phyloP scores from a whole-genome alignment of 1,140 invertebrate species.

The Drosophila ohnishii region DNA sequence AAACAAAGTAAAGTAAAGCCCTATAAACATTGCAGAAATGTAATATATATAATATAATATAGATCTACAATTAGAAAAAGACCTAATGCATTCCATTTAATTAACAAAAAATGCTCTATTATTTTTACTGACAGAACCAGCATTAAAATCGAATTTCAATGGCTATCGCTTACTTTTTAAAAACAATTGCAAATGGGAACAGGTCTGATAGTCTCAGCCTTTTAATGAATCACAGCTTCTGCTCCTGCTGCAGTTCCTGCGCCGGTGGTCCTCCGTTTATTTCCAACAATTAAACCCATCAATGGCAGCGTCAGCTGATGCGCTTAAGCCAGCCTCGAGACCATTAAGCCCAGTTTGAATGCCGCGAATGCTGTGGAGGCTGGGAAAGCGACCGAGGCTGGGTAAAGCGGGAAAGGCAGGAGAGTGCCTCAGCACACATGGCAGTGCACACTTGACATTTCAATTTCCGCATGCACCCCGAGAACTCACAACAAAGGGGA shows the following conservation, averaged over 20 bases:
- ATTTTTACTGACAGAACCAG: no score
- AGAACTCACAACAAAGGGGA: conserved; percentile 53
- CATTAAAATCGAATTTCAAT: background rate
- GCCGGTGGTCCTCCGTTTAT: conserved; percentile 9
- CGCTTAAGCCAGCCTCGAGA: conserved; percentile 47
- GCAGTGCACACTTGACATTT: conserved; percentile 69
- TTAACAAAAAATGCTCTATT: no score
- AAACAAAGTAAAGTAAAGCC: background rate
- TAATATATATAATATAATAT: background rate
- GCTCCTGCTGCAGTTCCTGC: conserved; percentile 10
- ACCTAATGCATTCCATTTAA: no score
- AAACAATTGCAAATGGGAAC: conserved; percentile 28
- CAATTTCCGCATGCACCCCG: conserved; percentile 67
- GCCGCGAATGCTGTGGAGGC: conserved; percentile 8
- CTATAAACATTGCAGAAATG: background rate
- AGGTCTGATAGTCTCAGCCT: conserved; percentile 10
- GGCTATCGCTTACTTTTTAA: conserved; percentile 9
- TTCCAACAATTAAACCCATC: conserved; percentile 66
- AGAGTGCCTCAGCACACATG: conserved; percentile 48
- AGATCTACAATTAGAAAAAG: no score
- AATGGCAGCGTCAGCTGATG: conserved; percentile 54
- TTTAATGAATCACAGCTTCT: conserved; percentile 44
- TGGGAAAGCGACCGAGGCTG: background rate
- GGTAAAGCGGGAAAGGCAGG: conserved; percentile 12
- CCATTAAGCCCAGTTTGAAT: conserved; percentile 53